Percentiles rank a stretch among this genome's conserved stretches.
phyloP scores from a whole-genome alignment of 2,113 vertebrate species.

The Pseudorectes ferrugineus region DNA sequence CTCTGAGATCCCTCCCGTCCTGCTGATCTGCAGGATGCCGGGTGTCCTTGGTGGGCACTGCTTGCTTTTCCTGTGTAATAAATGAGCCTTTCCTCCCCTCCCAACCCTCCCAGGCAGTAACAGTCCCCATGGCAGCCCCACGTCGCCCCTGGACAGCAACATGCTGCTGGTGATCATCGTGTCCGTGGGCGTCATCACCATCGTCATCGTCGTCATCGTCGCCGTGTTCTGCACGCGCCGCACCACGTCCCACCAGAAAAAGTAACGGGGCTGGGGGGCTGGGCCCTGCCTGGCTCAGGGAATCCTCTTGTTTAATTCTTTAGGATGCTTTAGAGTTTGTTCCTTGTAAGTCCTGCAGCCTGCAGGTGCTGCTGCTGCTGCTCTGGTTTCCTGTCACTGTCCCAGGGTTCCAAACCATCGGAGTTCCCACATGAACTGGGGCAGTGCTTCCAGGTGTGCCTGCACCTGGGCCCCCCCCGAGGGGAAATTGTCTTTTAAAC shows the following conservation, averaged over 20 bases:
- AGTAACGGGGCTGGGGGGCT: constrained; percentile 72
- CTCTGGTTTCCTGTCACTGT: background rate
- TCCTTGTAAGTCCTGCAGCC: background rate
- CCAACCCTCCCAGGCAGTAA: constrained; percentile 75
- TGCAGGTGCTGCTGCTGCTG: background rate
- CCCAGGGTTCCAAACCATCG: background rate
- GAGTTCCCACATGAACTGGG: background rate
- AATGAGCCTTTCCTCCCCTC: background rate
- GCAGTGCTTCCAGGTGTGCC: background rate
- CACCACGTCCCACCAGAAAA: constrained; percentile 94
- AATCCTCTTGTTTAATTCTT: rapidly evolving
- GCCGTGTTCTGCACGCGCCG: constrained; percentile 93
- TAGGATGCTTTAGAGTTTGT: background rate
- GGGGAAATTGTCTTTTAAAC: background rate
- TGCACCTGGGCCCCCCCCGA: background rate
- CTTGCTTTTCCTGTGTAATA: background rate
- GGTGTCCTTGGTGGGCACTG: background rate
- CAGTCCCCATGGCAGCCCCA: constrained; percentile 81
- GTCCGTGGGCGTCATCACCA: constrained; percentile 89
- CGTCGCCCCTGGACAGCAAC: constrained; percentile 80
- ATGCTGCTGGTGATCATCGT: constrained; percentile 94
- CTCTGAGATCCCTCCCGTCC: background rate
- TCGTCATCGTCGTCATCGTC: constrained; percentile 89
- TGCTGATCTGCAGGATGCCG: background rate
- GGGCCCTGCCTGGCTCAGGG: background rate